These are phyloP conservation scores for Channallabes apus DNA, from an alignment of 2,797 vertebrate genomes.

Conservation along the genomic window DNA sequence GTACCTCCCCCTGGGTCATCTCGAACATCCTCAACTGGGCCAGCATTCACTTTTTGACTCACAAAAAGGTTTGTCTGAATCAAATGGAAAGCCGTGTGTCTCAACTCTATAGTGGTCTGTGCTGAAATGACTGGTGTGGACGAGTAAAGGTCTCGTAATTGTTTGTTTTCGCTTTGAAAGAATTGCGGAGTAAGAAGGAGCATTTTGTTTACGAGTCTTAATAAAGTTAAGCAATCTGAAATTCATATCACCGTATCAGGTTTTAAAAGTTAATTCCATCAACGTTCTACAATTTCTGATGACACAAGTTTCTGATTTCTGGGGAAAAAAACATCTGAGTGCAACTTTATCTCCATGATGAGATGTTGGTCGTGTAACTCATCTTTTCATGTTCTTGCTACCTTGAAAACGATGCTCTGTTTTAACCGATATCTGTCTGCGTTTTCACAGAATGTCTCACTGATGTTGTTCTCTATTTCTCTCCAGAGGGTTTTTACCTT, in stretches of 20 bases:
- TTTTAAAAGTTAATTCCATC: not conserved
- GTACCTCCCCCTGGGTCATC: constrained; percentile 91
- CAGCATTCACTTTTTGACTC: constrained; percentile 90
- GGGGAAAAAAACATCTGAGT: not conserved
- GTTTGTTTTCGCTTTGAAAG: not conserved
- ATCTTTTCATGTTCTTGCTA: not conserved
- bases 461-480: constrained; percentile 20
- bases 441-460: not conserved
- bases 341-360: not conserved
- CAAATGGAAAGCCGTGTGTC: not conserved
- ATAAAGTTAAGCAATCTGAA: not conserved
- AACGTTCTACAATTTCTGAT: not conserved
- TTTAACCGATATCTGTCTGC: constrained; percentile 9
- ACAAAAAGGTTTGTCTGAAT: constrained; percentile 85
- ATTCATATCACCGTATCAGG: not conserved
- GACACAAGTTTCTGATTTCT: not conserved
- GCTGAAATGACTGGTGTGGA: not conserved
- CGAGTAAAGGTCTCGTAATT: not conserved
- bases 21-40: constrained; percentile 86
- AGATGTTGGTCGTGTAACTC: not conserved
- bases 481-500: constrained; percentile 90
- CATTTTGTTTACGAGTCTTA: not conserved
- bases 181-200: not conserved
- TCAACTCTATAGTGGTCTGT: not conserved
- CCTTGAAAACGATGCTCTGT: not conserved